These are phyloP conservation scores for Spilogale gracilis DNA, from an alignment of 2,113 vertebrate species.

Conservation along the genomic window DNA sequence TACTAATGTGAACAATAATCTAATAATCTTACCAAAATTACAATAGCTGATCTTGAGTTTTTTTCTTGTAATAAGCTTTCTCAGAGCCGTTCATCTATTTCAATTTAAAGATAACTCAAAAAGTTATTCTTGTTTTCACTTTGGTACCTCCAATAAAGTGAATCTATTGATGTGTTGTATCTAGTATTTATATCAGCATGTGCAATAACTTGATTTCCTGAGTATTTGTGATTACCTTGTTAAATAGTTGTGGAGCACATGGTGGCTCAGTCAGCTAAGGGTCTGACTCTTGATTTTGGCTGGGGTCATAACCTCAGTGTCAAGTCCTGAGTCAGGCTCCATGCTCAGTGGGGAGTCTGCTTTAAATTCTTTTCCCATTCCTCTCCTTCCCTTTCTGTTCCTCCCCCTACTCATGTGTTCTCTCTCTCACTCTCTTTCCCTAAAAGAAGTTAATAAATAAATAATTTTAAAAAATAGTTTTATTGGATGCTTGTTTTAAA, in stretches of 20 bases:
- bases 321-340: too few relatives aligned
- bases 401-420: too few relatives aligned
- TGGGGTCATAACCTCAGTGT: too few relatives aligned
- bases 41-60: background rate
- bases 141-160: background rate
- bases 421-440: too few relatives aligned
- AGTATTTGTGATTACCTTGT: background rate
- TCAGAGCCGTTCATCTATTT: background rate
- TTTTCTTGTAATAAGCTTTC: background rate
- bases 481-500: conserved; percentile 2
- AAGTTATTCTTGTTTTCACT: background rate
- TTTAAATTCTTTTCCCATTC: too few relatives aligned
- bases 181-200: background rate
- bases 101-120: background rate
- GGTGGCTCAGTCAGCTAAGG: too few relatives aligned
- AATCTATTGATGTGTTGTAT: background rate
- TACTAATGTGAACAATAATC: background rate
- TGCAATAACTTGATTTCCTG: background rate
- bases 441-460: too few relatives aligned
- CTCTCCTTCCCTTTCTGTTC: too few relatives aligned
- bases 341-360: too few relatives aligned
- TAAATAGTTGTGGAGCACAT: background rate
- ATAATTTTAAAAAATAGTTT: too few relatives aligned
- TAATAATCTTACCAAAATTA: background rate
- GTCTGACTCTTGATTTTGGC: too few relatives aligned